Percentiles rank a stretch among this genome's conserved stretches.
phyloP scores from a whole-genome alignment of 2,113 vertebrate genomes.

The Muscicapa adusta region DNA sequence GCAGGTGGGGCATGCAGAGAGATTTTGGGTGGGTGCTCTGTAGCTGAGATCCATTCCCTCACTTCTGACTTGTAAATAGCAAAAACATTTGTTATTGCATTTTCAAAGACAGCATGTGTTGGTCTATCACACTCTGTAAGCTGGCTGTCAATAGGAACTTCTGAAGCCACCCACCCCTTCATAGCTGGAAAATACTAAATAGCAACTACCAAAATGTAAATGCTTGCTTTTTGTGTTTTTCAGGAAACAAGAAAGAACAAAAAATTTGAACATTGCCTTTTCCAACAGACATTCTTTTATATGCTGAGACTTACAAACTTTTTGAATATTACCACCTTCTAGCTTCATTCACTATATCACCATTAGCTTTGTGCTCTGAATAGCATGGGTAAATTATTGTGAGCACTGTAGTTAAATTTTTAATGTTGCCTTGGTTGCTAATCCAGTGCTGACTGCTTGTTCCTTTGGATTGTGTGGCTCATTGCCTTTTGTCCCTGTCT shows the following conservation, averaged over 20 bases:
- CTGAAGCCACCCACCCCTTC: not conserved
- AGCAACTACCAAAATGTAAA: not conserved
- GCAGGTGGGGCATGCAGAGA: not conserved
- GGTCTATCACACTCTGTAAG: not conserved
- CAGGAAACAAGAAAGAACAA: not conserved
- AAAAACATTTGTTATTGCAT: slow-evolving; percentile 19
- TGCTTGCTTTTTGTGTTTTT: not conserved
- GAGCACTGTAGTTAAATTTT: slow-evolving; percentile 29
- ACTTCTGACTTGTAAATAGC: not conserved
- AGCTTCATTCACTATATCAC: not conserved
- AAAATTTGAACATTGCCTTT: not conserved
- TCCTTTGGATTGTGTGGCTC: slow-evolving; percentile 8
- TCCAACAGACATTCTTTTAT: not conserved
- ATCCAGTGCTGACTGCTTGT: slow-evolving; percentile 25
- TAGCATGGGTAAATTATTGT: slow-evolving; percentile 12
- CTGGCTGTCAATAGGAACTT: not conserved
- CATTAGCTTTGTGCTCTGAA: slow-evolving; percentile 14
- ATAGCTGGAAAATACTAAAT: not conserved
- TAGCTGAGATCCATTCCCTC: not conserved
- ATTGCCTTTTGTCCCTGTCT: slow-evolving; percentile 46
- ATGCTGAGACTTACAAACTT: not conserved
- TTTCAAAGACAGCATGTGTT: slow-evolving; percentile 31
- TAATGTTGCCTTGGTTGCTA: slow-evolving; percentile 47
- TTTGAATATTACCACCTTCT: not conserved
- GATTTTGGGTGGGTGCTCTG: not conserved